Evolutionary conservation across 1,140 invertebrate genomes (phyloP).

Genomic region (Formica selysi): DNA sequence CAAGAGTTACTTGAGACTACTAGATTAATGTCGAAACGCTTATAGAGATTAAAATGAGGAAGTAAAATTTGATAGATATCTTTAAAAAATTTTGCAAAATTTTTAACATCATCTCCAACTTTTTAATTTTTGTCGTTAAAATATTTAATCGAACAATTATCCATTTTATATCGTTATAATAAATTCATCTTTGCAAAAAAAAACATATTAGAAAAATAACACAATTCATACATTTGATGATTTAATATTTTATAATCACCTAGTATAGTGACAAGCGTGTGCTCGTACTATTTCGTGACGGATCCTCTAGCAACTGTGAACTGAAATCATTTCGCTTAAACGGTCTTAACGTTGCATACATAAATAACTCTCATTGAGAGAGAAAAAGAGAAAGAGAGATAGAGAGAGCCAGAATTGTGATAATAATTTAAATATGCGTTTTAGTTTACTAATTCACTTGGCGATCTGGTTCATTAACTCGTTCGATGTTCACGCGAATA

Average conservation of each 20-base stretch:
- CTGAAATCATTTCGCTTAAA: constrained; percentile 13
- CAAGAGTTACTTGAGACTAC: neutral
- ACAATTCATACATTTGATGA: neutral
- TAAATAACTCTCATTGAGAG: neutral
- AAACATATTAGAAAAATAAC: neutral
- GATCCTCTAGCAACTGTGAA: constrained; percentile 11
- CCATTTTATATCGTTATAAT: neutral
- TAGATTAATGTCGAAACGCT: constrained; percentile 18
- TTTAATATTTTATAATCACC: neutral
- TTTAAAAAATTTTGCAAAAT: neutral
- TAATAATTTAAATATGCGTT: constrained; percentile 13
- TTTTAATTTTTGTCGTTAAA: neutral
- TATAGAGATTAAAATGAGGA: neutral
- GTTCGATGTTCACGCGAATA: constrained; percentile 25
- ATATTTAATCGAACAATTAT: neutral
- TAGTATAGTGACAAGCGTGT: neutral
- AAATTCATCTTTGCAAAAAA: neutral
- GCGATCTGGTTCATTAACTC: constrained; percentile 25
- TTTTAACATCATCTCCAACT: too few species aligned
- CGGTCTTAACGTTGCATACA: constrained; percentile 4
- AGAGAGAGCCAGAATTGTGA: neutral
- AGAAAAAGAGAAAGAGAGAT: neutral
- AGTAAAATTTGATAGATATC: neutral
- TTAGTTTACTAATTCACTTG: constrained; percentile 5
- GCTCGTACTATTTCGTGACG: neutral